Conservation (phyloP, 2,888 invertebrate genomes). For the Plutella xylostella region DNA sequence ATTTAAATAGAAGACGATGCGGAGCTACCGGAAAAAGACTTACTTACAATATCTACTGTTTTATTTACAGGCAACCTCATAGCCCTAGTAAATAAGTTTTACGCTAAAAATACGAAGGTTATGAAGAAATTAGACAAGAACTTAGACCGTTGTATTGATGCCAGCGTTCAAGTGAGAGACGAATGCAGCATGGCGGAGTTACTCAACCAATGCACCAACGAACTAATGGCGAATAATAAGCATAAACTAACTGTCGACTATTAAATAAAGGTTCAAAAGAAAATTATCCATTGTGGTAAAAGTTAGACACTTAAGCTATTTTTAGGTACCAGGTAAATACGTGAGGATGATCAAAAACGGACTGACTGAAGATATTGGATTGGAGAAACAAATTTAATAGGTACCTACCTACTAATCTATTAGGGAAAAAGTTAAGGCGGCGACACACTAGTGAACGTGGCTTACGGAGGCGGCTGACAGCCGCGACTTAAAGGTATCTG, state of each 20-base stretch:
- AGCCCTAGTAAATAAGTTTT: conserved; percentile 46
- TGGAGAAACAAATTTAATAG: neutral
- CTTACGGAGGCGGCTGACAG: too few relatives aligned
- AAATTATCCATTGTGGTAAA: too few relatives aligned
- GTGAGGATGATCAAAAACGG: neutral
- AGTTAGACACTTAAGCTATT: neutral
- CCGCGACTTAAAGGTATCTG: too few relatives aligned
- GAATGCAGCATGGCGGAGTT: conserved; percentile 46
- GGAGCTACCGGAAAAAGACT: too few relatives aligned
- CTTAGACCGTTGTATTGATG: conserved; percentile 47
- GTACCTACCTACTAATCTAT: neutral
- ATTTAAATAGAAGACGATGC: too few relatives aligned
- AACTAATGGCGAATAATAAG: conserved; percentile 49
- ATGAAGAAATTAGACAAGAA: conserved; percentile 56
- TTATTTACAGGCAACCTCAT: conserved; percentile 37
- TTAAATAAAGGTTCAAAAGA: too few relatives aligned
- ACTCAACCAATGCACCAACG: conserved; percentile 54
- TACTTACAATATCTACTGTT: too few relatives aligned
- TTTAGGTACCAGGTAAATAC: neutral
- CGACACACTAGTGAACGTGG: too few relatives aligned
- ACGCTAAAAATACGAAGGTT: conserved; percentile 45
- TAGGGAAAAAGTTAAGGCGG: neutral
- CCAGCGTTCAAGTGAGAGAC: conserved; percentile 31
- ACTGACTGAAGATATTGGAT: neutral
- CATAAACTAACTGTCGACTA: conserved; percentile 44